Base-by-base conservation (phyloP, 2,888 invertebrate genomes). In the Spisula subtruncata region DNA sequence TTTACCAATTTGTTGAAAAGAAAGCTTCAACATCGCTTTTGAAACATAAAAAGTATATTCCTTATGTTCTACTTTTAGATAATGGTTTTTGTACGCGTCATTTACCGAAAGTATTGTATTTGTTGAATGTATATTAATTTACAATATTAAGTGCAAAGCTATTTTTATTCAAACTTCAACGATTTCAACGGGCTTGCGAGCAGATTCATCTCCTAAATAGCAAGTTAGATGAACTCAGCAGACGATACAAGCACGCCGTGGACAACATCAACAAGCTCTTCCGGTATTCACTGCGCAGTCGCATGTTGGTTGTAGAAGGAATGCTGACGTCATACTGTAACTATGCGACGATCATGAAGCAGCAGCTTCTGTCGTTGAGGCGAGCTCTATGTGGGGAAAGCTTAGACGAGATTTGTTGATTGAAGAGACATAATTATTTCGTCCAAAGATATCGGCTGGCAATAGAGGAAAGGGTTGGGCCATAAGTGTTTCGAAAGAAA, bases 251-350 rank as follows among this genome's bases (percentile, higher is more conserved):
- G 18, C 41, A 56, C 29, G 92, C 92, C 2, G 81, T 83, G 29
- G 35, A 79, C 35, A 75, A 87, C 2, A 90, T 90, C 75, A 71
- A 79, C n/a, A 89, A 90, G 41, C 66, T 83, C 54, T 93, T 92
- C 89, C 89, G 91, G 25, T 93, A 93, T 88, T 84, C 83, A 29
- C 82, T 93, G 56, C 91, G 93, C 56, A 90, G 91, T 90, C 89
- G 90, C 29, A 90, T 93, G 2, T 85, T 92, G 32, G 87, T 89
- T 0, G 71, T 92, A 10, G 92, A 93, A 80, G 92, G 92, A 20
- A 87, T 93, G 32, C 83, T 93, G 87, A 92, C 84, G 48, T 56
- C 91, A 10, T 93, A 93, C 83, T 92, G 88, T 41, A 88, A 91
- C 51, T 93, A 93, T 85, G 91, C 91, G 0, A 82, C 81, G 16